Percentiles rank a stretch among this genome's conserved stretches.
Evolutionary conservation across 2,888 invertebrate genomes (phyloP).

Genomic region (Hesperia comma): DNA sequence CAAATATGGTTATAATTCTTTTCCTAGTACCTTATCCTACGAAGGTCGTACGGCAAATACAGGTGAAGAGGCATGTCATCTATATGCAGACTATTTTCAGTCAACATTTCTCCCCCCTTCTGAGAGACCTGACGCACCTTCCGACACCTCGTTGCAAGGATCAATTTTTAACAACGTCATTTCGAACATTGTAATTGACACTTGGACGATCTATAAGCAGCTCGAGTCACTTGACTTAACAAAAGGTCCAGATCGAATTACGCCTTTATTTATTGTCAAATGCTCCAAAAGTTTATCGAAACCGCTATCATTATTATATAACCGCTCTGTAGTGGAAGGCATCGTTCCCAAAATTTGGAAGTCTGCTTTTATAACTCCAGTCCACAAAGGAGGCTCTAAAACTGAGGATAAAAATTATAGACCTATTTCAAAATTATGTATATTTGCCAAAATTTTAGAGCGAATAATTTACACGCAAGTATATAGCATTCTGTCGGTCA

Average conservation of each 20-base stretch:
- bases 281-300: background rate
- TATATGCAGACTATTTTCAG: conserved; percentile 9
- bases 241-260: background rate
- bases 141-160: too few species aligned
- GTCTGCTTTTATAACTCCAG: conserved; percentile 20
- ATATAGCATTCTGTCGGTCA: too few species aligned
- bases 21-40: background rate
- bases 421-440: too few species aligned
- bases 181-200: too few species aligned
- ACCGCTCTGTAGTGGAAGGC: background rate
- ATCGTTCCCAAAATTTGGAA: conserved; percentile 1
- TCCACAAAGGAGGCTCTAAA: too few species aligned
- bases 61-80: conserved; percentile 1
- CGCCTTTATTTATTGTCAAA: background rate
- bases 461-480: too few species aligned
- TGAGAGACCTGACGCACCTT: too few species aligned
- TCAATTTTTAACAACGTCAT: too few species aligned
- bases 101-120: conserved; percentile 1
- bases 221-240: background rate
- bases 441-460: too few species aligned
- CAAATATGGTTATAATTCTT: background rate
- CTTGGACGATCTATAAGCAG: background rate
- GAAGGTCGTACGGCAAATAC: conserved; percentile 9
- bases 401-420: too few species aligned
- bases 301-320: background rate